These are phyloP conservation scores for Akabosia matsudoensis DNA, from an alignment of 1,140 invertebrate genomes.

Conservation along the genomic window DNA sequence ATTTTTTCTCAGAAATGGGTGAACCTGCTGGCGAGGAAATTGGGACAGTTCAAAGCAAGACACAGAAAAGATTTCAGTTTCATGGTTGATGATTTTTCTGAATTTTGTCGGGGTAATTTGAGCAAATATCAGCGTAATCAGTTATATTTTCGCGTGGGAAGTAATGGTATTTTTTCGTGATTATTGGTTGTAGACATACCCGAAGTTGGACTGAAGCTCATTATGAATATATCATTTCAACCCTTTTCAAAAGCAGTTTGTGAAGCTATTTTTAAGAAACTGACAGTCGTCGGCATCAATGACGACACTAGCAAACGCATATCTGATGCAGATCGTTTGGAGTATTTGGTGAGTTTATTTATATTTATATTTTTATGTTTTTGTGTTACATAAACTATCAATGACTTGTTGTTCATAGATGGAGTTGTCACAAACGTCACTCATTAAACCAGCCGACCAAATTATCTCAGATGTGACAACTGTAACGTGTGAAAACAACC, in stretches of 20 bases:
- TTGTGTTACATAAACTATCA: not conserved
- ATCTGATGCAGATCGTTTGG: not conserved
- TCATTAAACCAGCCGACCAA: not conserved
- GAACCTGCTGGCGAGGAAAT: not conserved
- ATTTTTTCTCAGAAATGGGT: not conserved
- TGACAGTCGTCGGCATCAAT: not conserved
- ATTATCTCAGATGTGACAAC: not conserved
- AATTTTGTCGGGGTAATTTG: not conserved
- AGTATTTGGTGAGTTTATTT: not conserved
- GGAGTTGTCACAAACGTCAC: not conserved
- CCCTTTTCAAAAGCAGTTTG: not conserved
- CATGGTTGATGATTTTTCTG: not conserved
- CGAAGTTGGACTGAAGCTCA: not conserved
- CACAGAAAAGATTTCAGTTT: not conserved
- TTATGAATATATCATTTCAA: not conserved
- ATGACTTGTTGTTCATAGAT: not conserved
- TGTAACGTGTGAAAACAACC: not conserved
- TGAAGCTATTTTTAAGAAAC: slow-evolving; percentile 1
- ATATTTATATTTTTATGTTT: not conserved
- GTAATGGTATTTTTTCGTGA: not conserved
- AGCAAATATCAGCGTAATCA: not conserved
- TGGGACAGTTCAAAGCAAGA: not conserved
- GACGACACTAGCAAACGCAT: not conserved
- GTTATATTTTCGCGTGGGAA: not conserved
- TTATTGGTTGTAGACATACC: not conserved